A percentile compares a stretch with the other conserved stretches of the same genome.
Conservation (phyloP, 2,888 invertebrate genomes). For the Acronicta psi region DNA sequence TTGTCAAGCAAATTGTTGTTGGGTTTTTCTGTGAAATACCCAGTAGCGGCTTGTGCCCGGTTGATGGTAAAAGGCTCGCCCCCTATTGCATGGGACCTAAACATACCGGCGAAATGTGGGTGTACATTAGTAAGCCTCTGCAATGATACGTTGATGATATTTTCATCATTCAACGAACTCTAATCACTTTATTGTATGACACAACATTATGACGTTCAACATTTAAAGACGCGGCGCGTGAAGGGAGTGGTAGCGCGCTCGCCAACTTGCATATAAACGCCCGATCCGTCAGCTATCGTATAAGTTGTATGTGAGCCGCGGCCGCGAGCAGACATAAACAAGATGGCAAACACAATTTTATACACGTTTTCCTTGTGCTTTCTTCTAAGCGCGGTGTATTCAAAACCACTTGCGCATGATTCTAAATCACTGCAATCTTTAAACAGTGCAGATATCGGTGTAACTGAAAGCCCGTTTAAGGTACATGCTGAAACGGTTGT, state of each 20-base stretch:
- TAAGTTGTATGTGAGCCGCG: slow-evolving; percentile 8
- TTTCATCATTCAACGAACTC: neutral
- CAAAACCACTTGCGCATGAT: slow-evolving; percentile 18
- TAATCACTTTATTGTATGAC: slow-evolving; percentile 13
- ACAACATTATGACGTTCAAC: slow-evolving; percentile 20
- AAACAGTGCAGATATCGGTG: neutral
- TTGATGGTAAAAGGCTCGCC: too few relatives aligned
- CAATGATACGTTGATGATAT: too few relatives aligned
- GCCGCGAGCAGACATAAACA: slow-evolving; percentile 9
- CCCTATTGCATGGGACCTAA: too few relatives aligned
- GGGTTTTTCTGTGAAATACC: too few relatives aligned
- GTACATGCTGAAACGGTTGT: slow-evolving; percentile 3
- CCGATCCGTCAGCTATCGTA: neutral
- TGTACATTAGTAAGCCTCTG: too few relatives aligned
- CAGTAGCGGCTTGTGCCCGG: too few relatives aligned
- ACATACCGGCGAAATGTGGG: too few relatives aligned
- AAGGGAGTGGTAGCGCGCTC: too few relatives aligned
- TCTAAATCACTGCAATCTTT: neutral
- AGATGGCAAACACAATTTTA: slow-evolving; percentile 25
- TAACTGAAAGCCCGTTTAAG: neutral
- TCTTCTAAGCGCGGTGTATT: slow-evolving; percentile 12
- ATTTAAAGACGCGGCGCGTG: neutral
- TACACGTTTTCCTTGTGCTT: slow-evolving; percentile 14
- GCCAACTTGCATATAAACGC: slow-evolving; percentile 8
- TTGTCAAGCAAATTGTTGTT: too few relatives aligned